Percentiles rank a stretch among this genome's conserved stretches.
Conservation (phyloP, 2,113 vertebrate genomes). For the Acanthisitta chloris region DNA sequence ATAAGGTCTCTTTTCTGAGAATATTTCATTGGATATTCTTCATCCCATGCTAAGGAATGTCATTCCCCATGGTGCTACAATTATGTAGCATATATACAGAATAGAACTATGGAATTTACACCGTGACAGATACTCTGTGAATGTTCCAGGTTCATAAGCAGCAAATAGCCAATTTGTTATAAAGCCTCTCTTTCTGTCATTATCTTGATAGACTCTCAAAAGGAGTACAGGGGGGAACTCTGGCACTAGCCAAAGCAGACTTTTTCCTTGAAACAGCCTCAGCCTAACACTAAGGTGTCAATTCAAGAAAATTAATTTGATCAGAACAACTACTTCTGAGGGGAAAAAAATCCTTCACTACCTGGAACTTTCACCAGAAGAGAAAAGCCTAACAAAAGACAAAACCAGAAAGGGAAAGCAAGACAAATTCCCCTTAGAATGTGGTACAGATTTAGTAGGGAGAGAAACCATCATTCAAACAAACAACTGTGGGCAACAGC, state of each 20-base stretch:
- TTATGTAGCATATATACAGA: neutral
- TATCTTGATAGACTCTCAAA: neutral
- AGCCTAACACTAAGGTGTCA: neutral
- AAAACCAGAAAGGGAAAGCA: neutral
- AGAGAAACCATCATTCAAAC: conserved; percentile 36
- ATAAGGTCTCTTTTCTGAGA: no score
- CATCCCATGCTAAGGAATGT: no score
- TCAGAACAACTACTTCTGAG: neutral
- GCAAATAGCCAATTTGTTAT: neutral
- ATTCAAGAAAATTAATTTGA: neutral
- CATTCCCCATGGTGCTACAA: no score
- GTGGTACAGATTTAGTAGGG: conserved; percentile 8
- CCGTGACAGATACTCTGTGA: neutral
- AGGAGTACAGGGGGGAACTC: neutral
- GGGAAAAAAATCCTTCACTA: neutral
- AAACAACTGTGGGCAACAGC: neutral
- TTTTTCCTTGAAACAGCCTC: neutral
- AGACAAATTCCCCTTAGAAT: neutral
- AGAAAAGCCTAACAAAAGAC: neutral
- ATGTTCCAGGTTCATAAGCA: neutral
- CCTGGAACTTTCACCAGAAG: neutral
- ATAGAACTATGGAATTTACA: neutral
- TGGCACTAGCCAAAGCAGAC: neutral
- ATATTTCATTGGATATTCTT: no score
- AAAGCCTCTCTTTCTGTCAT: neutral